Percentiles rank a stretch among this genome's conserved stretches.
These are phyloP conservation scores for Eupithecia pulchellata DNA, from an alignment of 2,888 invertebrate species.

Conservation along the genomic window DNA sequence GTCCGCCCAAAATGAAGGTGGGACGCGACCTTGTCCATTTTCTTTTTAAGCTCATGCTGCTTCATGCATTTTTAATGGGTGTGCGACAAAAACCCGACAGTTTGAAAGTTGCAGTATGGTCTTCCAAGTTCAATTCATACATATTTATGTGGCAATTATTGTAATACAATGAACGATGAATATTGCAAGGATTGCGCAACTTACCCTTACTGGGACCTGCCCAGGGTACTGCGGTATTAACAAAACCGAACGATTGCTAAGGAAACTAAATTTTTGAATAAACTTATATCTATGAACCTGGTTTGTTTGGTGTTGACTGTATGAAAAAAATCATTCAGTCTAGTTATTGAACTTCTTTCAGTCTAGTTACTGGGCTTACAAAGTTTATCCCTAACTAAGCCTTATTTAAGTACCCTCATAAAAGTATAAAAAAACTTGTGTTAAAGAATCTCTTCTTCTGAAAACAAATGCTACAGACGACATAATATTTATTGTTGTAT, in stretches of 20 bases:
- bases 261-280: slow-evolving; percentile 10
- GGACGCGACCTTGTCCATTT: slow-evolving; percentile 57
- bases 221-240: slow-evolving; percentile 25
- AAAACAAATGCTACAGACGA: neutral
- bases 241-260: slow-evolving; percentile 17
- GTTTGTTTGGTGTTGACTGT: too few relatives aligned
- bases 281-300: neutral
- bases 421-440: too few relatives aligned
- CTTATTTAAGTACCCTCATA: too few relatives aligned
- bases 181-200: slow-evolving; percentile 70
- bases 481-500: too few relatives aligned
- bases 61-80: slow-evolving; percentile 76
- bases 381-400: too few relatives aligned
- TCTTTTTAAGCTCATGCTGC: slow-evolving; percentile 51
- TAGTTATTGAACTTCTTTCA: too few relatives aligned
- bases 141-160: slow-evolving; percentile 80
- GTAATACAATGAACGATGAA: slow-evolving; percentile 77
- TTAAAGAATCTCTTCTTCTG: too few relatives aligned
- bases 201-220: slow-evolving; percentile 50
- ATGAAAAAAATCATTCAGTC: too few relatives aligned
- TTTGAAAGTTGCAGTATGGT: slow-evolving; percentile 70
- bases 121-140: slow-evolving; percentile 71
- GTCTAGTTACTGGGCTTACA: too few relatives aligned
- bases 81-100: slow-evolving; percentile 73
- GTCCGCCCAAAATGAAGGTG: slow-evolving; percentile 47